Base-by-base conservation (phyloP, 2,888 invertebrate genomes). In the Coelinius sp. region DNA sequence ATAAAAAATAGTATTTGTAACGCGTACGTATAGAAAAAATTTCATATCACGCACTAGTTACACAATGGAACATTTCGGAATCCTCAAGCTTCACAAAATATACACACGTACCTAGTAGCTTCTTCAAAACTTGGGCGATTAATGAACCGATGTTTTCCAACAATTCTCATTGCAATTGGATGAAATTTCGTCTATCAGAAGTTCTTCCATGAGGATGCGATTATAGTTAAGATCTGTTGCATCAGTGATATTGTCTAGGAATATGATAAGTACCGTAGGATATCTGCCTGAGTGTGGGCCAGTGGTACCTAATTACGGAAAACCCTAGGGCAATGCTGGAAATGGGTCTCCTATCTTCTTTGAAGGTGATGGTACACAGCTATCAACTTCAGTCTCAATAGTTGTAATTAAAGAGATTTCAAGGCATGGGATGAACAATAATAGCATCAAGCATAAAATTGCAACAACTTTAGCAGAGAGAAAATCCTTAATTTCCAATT, bases 241-340 rank as follows among this genome's bases (percentile, higher is more conserved):
- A 73, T 75, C 67, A 68, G 71, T 73, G 67, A 67, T 66, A 80
- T 76, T 75, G 77, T 75, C 78, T 76, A 64, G 74, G 82, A 84
- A 83, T 84, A 83, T 83, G 83, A 84, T 84, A 84, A 84, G 83
- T 81, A 79, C 69, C 71, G 75, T 38, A 73, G 77, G 78, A 78
- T 80, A 83, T 83, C 83, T 81, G 83, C 79, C 79, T 79, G 81
- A 75, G 80, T 82, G 79, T 82, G 56, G 56, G 56, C 56, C 56
- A 83, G 82, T 81, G 84, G 83, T 83, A 56, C 56, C 56, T 56
- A 56, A 82, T 83, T 82, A 82, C 81, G 77, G 75, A 73, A 78
- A 79, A 78, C 81, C 83, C 75, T 71, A 70, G 77, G 83, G 83
- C 82, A 76, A 76, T 72, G 70, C 74, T 77, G 74, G 77, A 77